A percentile compares a stretch with the other conserved stretches of the same genome.
Evolutionary conservation across 2,888 invertebrate species (phyloP).

Genomic region (Machimus rusticus): DNA sequence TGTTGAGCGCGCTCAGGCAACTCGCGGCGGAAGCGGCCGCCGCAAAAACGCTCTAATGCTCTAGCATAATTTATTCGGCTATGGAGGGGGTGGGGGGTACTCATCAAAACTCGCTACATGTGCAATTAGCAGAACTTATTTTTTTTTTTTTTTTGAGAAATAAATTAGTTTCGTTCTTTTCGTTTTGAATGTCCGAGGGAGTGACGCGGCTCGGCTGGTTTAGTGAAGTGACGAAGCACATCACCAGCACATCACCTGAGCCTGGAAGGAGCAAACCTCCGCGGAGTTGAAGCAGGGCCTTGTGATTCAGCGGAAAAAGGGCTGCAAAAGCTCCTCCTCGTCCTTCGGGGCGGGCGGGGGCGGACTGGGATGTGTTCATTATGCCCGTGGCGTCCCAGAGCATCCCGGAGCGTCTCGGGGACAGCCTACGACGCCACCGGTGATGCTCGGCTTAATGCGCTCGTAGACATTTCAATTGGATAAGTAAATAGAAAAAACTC

Average conservation of each 20-base stretch:
- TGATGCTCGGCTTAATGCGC: constrained; percentile 29
- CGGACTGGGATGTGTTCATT: background rate
- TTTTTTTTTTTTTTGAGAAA: background rate
- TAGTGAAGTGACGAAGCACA: background rate
- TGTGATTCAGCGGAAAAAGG: background rate
- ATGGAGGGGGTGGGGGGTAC: constrained; percentile 20
- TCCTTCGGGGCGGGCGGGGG: background rate
- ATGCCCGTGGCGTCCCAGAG: background rate
- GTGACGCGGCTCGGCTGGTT: background rate
- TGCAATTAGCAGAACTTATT: constrained; percentile 28
- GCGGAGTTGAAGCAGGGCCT: background rate
- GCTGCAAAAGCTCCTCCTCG: background rate
- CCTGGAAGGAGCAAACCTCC: background rate
- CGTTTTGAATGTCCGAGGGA: background rate
- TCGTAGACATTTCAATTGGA: constrained; percentile 37
- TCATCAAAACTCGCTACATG: constrained; percentile 28
- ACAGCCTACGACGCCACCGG: constrained; percentile 10
- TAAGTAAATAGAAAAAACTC: constrained; percentile 31
- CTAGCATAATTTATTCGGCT: constrained; percentile 16
- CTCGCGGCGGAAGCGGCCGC: background rate
- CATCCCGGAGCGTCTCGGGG: background rate
- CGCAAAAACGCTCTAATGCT: constrained; percentile 19
- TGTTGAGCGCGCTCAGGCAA: background rate
- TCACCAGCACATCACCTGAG: background rate
- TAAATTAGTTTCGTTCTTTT: background rate